A percentile compares a stretch with the other conserved stretches of the same genome.
phyloP scores from a whole-genome alignment of 2,888 invertebrate species.

The Biston stratarius region DNA sequence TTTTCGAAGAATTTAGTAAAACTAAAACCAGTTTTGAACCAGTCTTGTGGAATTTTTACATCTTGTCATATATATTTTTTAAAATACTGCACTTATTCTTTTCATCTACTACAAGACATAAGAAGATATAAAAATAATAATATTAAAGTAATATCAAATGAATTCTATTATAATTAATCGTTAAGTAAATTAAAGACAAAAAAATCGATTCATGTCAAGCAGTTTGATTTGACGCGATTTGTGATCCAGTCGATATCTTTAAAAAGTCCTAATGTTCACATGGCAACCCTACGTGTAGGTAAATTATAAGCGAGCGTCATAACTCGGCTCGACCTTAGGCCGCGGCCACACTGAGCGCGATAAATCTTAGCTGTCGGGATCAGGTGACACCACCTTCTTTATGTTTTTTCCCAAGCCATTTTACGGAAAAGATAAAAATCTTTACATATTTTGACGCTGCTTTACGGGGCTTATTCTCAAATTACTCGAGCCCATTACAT shows the following conservation, averaged over 20 bases:
- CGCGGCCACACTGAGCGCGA: constrained; percentile 80
- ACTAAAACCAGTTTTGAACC: constrained; percentile 41
- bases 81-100: background rate
- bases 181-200: too few relatives aligned
- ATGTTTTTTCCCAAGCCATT: constrained; percentile 87
- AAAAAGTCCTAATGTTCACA: constrained; percentile 5
- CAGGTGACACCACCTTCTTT: constrained; percentile 87
- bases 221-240: background rate
- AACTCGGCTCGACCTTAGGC: constrained; percentile 82
- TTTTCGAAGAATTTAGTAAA: constrained; percentile 41
- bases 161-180: too few relatives aligned
- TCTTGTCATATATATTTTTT: constrained; percentile 1
- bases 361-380: constrained; percentile 83
- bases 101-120: too few relatives aligned
- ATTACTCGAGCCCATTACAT: constrained; percentile 82
- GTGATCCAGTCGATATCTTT: background rate
- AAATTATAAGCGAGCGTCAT: constrained; percentile 82
- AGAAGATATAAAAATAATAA: background rate
- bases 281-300: constrained; percentile 60
- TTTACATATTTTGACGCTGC: constrained; percentile 87
- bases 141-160: too few relatives aligned
- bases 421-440: constrained; percentile 87
- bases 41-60: constrained; percentile 29
- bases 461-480: constrained; percentile 83
- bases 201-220: background rate